phyloP scores from a whole-genome alignment of 2,888 invertebrate species.

The Creontiades dilutus region DNA sequence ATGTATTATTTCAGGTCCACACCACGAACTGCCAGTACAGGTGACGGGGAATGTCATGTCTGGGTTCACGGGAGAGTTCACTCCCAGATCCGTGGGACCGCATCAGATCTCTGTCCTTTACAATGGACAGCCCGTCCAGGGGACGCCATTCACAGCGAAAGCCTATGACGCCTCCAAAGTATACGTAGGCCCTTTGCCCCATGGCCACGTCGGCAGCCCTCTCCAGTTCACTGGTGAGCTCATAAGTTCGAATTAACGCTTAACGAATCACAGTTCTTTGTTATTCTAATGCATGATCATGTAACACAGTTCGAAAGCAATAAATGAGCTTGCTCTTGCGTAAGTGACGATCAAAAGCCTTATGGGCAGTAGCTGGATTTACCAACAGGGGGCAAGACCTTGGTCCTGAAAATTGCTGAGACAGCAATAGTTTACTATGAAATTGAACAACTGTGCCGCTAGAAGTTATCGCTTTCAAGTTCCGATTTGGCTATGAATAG shows the following conservation, averaged over 20 bases:
- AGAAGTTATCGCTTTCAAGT: too few relatives aligned
- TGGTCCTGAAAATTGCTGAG: too few relatives aligned
- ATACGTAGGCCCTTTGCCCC: conserved; percentile 88
- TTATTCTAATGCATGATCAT: too few relatives aligned
- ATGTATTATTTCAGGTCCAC: conserved; percentile 82
- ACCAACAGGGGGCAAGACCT: too few relatives aligned
- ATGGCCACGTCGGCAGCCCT: conserved; percentile 91
- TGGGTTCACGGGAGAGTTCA: conserved; percentile 94
- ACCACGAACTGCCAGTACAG: conserved; percentile 91
- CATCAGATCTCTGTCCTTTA: conserved; percentile 95
- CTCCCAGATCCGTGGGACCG: conserved; percentile 94
- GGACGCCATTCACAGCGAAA: conserved; percentile 93
- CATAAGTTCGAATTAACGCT: not conserved
- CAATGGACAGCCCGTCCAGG: conserved; percentile 92
- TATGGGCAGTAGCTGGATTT: too few relatives aligned
- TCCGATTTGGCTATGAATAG: too few relatives aligned
- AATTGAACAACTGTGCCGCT: too few relatives aligned
- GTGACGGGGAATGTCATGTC: conserved; percentile 93
- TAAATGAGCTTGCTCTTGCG: too few relatives aligned
- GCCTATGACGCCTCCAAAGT: conserved; percentile 95
- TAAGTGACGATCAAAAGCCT: too few relatives aligned
- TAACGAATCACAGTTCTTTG: too few relatives aligned
- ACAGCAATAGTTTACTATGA: too few relatives aligned
- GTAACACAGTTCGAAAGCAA: too few relatives aligned
- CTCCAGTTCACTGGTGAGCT: conserved; percentile 89